phyloP scores from a whole-genome alignment of 2,113 vertebrate species.

The Rhodinocichla rosea region DNA sequence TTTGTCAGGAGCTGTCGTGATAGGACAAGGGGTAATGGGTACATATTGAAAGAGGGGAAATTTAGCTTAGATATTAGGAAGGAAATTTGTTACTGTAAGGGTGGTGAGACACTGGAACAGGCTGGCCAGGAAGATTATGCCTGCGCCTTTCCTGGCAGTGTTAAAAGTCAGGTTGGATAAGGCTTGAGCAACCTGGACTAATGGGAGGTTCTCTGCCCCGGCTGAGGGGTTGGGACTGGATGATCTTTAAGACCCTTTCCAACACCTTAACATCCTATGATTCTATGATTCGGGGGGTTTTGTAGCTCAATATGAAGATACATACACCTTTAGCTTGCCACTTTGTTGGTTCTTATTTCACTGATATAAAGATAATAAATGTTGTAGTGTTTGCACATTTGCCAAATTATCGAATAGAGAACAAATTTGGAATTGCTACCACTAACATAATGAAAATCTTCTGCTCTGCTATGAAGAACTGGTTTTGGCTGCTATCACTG shows the following conservation, averaged over 20 bases:
- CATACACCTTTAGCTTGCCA: not conserved
- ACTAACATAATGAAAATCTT: not conserved
- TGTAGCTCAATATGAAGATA: not conserved
- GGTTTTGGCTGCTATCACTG: not conserved
- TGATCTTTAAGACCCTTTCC: not conserved
- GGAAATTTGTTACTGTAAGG: not conserved
- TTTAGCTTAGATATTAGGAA: not conserved
- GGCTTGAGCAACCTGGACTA: not conserved
- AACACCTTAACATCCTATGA: not conserved
- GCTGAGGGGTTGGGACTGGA: fast-evolving
- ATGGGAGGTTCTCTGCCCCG: not conserved
- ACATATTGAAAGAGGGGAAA: not conserved
- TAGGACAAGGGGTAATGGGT: not conserved
- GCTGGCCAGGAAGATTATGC: not conserved
- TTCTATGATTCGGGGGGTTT: not conserved
- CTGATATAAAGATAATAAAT: not conserved
- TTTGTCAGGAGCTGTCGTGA: not conserved
- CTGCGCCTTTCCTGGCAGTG: not conserved
- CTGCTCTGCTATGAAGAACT: not conserved
- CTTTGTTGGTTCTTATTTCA: not conserved
- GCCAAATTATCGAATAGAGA: not conserved
- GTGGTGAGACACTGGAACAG: not conserved
- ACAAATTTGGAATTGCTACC: not conserved
- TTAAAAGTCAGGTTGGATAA: not conserved
- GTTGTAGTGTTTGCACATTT: not conserved